phyloP scores from a whole-genome alignment of 2,113 vertebrate genomes.

The Macquaria australasica region DNA sequence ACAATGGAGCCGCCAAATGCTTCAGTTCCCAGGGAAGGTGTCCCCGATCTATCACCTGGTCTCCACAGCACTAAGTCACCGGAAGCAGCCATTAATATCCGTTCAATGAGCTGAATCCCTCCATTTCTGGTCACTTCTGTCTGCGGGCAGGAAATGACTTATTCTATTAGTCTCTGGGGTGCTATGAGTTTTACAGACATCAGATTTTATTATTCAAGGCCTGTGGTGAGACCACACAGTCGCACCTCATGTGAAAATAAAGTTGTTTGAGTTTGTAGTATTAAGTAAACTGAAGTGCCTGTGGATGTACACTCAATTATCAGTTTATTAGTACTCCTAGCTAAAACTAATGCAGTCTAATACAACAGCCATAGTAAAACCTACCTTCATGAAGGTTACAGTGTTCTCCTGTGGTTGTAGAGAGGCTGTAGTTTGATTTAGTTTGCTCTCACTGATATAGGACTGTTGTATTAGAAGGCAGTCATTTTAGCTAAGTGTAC shows the following conservation, averaged over 20 bases:
- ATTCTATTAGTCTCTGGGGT: constrained; percentile 41
- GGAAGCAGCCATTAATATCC: constrained; percentile 67
- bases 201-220: constrained; percentile 27
- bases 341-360: background rate
- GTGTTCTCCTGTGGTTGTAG: background rate
- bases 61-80: constrained; percentile 59
- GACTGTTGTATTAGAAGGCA: background rate
- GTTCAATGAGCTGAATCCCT: constrained; percentile 63
- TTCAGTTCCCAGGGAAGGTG: constrained; percentile 67
- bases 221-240: background rate
- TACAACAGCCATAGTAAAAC: background rate
- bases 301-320: background rate
- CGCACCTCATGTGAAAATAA: background rate
- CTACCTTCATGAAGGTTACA: background rate
- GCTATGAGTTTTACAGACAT: constrained; percentile 30
- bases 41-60: constrained; percentile 66
- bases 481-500: background rate
- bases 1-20: constrained; percentile 58
- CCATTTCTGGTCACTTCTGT: constrained; percentile 53
- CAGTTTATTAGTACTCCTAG: background rate
- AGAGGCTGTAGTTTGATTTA: background rate
- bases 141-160: constrained; percentile 45
- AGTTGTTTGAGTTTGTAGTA: constrained; percentile 1
- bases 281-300: background rate
- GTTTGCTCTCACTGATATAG: background rate